Evolutionary conservation across 2,797 vertebrate species (phyloP).

Genomic region (Sternarchorhynchus goeldii): DNA sequence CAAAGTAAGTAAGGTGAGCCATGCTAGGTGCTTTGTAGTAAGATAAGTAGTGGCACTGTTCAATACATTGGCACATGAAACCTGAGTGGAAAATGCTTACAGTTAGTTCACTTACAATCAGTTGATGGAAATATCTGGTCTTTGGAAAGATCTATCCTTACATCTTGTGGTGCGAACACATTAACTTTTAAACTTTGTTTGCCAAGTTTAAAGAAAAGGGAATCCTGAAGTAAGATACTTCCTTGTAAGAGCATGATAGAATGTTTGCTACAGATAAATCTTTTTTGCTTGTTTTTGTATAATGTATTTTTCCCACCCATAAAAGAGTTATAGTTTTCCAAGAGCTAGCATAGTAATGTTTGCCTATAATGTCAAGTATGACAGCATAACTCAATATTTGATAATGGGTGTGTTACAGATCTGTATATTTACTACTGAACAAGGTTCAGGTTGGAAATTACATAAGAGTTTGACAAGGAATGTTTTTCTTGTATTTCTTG

Average conservation of each 20-base stretch:
- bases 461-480: constrained; percentile 14
- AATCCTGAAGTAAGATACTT: background rate
- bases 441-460: constrained; percentile 35
- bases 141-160: background rate
- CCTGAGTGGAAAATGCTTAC: background rate
- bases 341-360: constrained; percentile 36
- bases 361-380: constrained; percentile 37
- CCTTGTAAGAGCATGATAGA: constrained; percentile 13
- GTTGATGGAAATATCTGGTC: background rate
- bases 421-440: constrained; percentile 44
- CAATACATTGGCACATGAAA: background rate
- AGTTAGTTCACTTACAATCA: background rate
- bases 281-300: constrained; percentile 32
- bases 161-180: background rate
- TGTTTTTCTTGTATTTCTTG: constrained; percentile 29
- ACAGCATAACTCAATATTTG: constrained; percentile 54
- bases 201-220: background rate
- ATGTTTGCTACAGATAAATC: constrained; percentile 46
- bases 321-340: constrained; percentile 31
- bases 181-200: constrained; percentile 12
- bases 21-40: background rate
- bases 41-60: background rate
- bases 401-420: constrained; percentile 51
- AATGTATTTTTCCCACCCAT: constrained; percentile 14
- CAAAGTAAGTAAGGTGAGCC: background rate